Percentiles rank a stretch among this genome's conserved stretches.
These are phyloP conservation scores for Amiota mariae DNA, from an alignment of 2,888 invertebrate genomes.

Conservation along the genomic window DNA sequence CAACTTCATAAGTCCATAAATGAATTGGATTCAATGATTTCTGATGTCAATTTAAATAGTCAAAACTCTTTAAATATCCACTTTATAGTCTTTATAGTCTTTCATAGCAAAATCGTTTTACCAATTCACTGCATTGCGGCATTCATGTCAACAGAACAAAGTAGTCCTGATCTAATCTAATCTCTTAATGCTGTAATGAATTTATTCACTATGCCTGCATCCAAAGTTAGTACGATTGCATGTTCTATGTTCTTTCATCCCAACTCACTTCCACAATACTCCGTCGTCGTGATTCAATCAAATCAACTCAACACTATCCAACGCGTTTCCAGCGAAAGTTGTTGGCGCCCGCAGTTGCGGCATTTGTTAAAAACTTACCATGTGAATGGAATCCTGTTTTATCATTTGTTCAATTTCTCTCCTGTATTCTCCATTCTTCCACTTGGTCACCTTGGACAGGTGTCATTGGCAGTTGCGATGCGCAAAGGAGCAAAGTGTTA, in stretches of 20 bases:
- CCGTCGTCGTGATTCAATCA: conserved; percentile 9
- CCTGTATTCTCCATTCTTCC: neutral
- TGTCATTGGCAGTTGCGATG: neutral
- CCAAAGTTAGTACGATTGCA: neutral
- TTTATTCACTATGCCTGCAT: conserved; percentile 4
- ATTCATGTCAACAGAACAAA: neutral
- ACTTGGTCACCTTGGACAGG: neutral
- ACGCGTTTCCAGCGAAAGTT: neutral
- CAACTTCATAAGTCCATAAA: neutral
- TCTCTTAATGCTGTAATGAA: conserved; percentile 25
- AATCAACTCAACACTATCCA: neutral
- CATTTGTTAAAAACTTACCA: neutral
- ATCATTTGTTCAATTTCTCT: neutral
- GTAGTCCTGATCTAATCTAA: conserved; percentile 1
- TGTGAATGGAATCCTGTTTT: neutral
- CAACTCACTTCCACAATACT: too few relatives aligned
- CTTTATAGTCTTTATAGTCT: too few relatives aligned
- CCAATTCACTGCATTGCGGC: neutral
- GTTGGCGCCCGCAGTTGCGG: conserved; percentile 4
- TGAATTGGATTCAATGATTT: too few relatives aligned
- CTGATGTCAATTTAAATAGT: neutral
- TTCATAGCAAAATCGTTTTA: neutral
- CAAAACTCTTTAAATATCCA: too few relatives aligned
- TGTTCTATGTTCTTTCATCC: too few relatives aligned
- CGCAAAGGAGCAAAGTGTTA: neutral